Conservation (phyloP, 2,888 invertebrate genomes). For the Allophyes oxyacanthae region DNA sequence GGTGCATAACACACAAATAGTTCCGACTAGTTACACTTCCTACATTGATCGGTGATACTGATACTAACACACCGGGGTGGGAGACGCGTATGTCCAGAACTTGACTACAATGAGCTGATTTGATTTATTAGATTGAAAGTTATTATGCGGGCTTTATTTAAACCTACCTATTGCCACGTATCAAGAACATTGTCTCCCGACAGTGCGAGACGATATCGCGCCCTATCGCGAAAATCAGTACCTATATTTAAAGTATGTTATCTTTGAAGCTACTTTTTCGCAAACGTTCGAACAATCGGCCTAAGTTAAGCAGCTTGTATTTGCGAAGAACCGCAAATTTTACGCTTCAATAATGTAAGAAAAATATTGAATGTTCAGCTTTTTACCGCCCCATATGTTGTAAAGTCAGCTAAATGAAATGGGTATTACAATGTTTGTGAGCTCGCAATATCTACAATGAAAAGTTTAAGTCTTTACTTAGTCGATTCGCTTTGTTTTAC, state of each 20-base stretch:
- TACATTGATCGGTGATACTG: no score
- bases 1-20: constrained; percentile 1
- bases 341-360: constrained; percentile 20
- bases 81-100: no score
- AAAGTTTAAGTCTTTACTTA: constrained; percentile 18
- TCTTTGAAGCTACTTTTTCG: constrained; percentile 11
- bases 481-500: constrained; percentile 14
- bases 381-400: constrained; percentile 12
- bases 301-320: constrained; percentile 35
- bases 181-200: no score
- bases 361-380: constrained; percentile 41
- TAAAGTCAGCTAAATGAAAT: constrained; percentile 19
- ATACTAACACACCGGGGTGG: no score
- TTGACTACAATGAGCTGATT: no score
- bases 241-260: background rate
- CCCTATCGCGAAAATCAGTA: no score
- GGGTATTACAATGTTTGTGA: constrained; percentile 30
- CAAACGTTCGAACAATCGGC: constrained; percentile 16
- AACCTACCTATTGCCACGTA: no score
- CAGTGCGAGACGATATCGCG: no score
- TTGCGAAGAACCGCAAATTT: constrained; percentile 27
- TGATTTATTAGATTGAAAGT: no score
- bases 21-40: no score
- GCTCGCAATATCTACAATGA: constrained; percentile 28
- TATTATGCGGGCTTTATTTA: no score